phyloP scores from a whole-genome alignment of 2,113 vertebrate genomes.

The Tretioscincus oriximinensis region DNA sequence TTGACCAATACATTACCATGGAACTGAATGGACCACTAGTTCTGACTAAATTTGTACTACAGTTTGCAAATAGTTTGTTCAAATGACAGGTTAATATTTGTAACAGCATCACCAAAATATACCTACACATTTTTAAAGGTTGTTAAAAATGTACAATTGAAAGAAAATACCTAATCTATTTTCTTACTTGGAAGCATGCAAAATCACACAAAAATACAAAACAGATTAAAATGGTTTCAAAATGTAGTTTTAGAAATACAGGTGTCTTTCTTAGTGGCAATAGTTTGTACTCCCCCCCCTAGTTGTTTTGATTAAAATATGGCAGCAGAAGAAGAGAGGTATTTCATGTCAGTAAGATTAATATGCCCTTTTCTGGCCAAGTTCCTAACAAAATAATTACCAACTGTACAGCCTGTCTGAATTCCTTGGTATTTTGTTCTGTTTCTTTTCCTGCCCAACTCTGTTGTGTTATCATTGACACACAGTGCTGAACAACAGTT shows the following conservation, averaged over 20 bases:
- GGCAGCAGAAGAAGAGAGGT: neutral
- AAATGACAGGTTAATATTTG: neutral
- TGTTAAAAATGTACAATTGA: neutral
- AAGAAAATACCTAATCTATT: neutral
- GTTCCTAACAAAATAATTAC: slow-evolving; percentile 1
- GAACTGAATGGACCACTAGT: neutral
- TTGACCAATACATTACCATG: neutral
- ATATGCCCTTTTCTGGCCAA: neutral
- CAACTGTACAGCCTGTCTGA: neutral
- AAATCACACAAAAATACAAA: neutral
- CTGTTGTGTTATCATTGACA: neutral
- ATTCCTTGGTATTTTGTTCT: neutral
- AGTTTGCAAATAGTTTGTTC: neutral
- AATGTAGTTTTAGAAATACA: neutral
- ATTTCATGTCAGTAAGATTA: neutral
- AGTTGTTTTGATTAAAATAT: slow-evolving; percentile 14
- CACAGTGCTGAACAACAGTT: neutral
- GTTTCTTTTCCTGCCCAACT: neutral
- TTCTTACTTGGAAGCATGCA: neutral
- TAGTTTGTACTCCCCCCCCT: neutral
- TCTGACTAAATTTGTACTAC: neutral
- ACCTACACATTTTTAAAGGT: neutral
- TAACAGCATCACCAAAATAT: neutral
- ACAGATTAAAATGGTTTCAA: neutral
- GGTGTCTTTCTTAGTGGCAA: neutral